These are phyloP conservation scores for Chaetodon trifascialis DNA, from an alignment of 2,113 vertebrate species.

Conservation along the genomic window DNA sequence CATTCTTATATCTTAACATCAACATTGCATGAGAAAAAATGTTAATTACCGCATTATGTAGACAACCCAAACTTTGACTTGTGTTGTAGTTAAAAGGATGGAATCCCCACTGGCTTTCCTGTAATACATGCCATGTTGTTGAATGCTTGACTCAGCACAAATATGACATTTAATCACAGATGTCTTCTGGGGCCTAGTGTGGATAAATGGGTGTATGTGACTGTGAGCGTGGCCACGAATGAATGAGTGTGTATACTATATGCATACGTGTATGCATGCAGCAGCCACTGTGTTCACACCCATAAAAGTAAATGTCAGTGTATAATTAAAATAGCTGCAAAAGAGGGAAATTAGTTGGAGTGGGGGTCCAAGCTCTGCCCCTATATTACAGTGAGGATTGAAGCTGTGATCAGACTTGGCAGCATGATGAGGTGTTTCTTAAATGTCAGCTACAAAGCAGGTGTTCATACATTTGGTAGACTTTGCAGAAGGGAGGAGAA, in stretches of 20 bases:
- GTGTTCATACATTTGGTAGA: conserved; percentile 20
- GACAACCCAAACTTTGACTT: not conserved
- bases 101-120: not conserved
- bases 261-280: not conserved
- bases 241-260: not conserved
- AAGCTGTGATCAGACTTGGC: conserved; percentile 44
- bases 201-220: not conserved
- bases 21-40: not conserved
- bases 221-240: not conserved
- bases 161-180: conserved; percentile 19
- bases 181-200: not conserved
- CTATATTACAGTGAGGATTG: conserved; percentile 14
- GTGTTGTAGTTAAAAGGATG: not conserved
- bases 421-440: conserved; percentile 34
- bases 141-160: conserved; percentile 12
- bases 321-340: conserved; percentile 71
- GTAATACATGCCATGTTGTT: not conserved
- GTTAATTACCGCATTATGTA: not conserved
- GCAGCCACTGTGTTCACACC: not conserved
- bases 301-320: conserved; percentile 72
- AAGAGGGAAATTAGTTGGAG: not conserved
- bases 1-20: not conserved
- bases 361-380: conserved; percentile 2
- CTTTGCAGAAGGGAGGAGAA: conserved; percentile 2
- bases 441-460: conserved; percentile 60